phyloP scores from a whole-genome alignment of 2,797 vertebrate genomes.

The Erethizon dorsatum region DNA sequence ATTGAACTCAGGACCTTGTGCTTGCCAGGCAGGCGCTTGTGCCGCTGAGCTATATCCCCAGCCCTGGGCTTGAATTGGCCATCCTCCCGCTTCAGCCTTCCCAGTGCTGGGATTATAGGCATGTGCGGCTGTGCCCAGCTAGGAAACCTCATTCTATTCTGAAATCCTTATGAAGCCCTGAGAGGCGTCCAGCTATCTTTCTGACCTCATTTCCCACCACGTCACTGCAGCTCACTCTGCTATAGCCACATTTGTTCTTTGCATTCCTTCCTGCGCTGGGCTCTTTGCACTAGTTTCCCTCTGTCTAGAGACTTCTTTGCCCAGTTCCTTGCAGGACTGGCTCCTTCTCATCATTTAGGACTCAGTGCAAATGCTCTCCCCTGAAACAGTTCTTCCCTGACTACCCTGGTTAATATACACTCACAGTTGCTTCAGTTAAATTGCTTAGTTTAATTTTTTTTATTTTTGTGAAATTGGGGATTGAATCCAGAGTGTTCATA shows the following conservation, averaged over 20 bases:
- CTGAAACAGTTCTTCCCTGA: background rate
- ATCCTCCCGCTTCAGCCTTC: background rate
- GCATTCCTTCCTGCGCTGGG: background rate
- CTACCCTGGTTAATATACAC: background rate
- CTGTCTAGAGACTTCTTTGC: background rate
- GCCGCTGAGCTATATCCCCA: too few species aligned
- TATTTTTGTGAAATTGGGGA: background rate
- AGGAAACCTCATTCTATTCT: conserved; percentile 15
- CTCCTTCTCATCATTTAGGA: background rate
- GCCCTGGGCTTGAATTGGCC: background rate
- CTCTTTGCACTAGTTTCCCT: background rate
- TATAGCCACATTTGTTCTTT: background rate
- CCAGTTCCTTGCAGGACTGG: background rate
- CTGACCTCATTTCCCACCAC: background rate
- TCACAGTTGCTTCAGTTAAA: background rate
- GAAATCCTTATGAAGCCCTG: background rate
- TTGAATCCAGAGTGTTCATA: background rate
- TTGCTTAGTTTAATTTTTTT: background rate
- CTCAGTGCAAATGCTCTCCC: background rate
- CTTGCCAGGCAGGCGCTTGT: too few species aligned
- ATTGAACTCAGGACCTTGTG: too few species aligned
- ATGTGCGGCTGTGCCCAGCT: background rate
- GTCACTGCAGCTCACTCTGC: background rate
- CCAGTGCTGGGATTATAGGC: background rate
- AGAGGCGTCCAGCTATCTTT: background rate